These are phyloP conservation scores for Pseudobourletiella spinata DNA, from an alignment of 1,140 invertebrate species.

Conservation along the genomic window DNA sequence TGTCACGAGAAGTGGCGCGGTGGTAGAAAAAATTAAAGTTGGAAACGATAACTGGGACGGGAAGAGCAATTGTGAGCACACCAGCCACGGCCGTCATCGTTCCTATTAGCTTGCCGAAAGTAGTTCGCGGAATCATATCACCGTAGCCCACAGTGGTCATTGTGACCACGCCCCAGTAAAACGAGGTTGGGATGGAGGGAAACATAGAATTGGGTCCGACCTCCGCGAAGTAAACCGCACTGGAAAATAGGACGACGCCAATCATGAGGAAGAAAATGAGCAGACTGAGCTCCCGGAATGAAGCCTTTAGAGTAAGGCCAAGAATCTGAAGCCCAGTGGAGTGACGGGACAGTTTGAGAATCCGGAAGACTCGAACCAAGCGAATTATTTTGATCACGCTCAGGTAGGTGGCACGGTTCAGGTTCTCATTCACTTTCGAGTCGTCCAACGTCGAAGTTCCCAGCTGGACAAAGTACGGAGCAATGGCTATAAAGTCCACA, in stretches of 20 bases:
- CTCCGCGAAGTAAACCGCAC: conserved; percentile 43
- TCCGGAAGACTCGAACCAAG: conserved; percentile 48
- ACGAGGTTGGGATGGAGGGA: conserved; percentile 29
- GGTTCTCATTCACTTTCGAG: neutral
- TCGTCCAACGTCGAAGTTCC: neutral
- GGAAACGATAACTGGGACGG: conserved; percentile 47
- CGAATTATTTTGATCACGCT: conserved; percentile 46
- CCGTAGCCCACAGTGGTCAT: conserved; percentile 36
- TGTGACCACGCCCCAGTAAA: conserved; percentile 35
- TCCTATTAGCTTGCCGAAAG: conserved; percentile 42
- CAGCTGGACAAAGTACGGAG: conserved; percentile 9
- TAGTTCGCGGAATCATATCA: conserved; percentile 25
- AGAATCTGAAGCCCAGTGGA: conserved; percentile 45
- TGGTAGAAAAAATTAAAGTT: conserved; percentile 47
- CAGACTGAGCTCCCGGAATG: conserved; percentile 39
- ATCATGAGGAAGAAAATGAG: conserved; percentile 39
- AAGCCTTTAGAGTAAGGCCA: conserved; percentile 52
- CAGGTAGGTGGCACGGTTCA: conserved; percentile 34
- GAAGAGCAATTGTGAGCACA: conserved; percentile 45
- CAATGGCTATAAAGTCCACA: conserved; percentile 82
- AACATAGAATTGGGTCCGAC: neutral
- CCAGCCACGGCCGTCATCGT: conserved; percentile 46
- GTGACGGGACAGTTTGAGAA: conserved; percentile 46
- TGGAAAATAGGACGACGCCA: conserved; percentile 46
- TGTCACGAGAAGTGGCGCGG: neutral